phyloP scores from a whole-genome alignment of 2,797 vertebrate species.

The Sternarchorhynchus goeldii region DNA sequence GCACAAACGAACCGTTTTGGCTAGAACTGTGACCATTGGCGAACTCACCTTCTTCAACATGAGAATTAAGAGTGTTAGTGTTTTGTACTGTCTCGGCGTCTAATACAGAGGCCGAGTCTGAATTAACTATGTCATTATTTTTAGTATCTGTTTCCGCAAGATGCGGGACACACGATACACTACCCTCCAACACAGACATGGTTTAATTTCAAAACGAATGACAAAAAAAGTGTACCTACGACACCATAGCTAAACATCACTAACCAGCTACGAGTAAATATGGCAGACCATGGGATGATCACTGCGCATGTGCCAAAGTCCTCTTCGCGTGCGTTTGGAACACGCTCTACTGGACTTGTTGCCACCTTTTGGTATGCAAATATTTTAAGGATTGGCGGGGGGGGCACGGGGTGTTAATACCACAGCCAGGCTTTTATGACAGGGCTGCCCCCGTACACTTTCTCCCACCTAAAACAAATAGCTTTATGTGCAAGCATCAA shows the following conservation, averaged over 20 bases:
- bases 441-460: too few relatives aligned
- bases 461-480: too few relatives aligned
- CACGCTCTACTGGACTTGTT: background rate
- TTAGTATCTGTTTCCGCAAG: conserved; percentile 69
- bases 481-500: too few relatives aligned
- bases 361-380: conserved; percentile 31
- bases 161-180: conserved; percentile 66
- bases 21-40: conserved; percentile 59
- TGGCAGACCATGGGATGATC: background rate
- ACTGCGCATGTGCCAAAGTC: conserved; percentile 39
- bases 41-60: conserved; percentile 83
- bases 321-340: conserved; percentile 4
- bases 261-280: background rate
- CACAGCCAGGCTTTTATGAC: background rate
- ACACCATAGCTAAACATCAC: background rate
- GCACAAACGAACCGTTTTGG: conserved; percentile 33
- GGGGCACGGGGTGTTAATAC: background rate
- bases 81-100: conserved; percentile 80
- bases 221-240: conserved; percentile 15
- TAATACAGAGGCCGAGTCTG: conserved; percentile 69
- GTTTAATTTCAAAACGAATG: conserved; percentile 23
- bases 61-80: conserved; percentile 77
- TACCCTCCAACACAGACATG: conserved; percentile 69
- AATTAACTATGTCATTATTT: conserved; percentile 60
- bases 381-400: background rate